Percentiles rank a stretch among this genome's conserved stretches.
These are phyloP conservation scores for Hirudo medicinalis DNA, from an alignment of 1,140 invertebrate genomes.

Conservation along the genomic window DNA sequence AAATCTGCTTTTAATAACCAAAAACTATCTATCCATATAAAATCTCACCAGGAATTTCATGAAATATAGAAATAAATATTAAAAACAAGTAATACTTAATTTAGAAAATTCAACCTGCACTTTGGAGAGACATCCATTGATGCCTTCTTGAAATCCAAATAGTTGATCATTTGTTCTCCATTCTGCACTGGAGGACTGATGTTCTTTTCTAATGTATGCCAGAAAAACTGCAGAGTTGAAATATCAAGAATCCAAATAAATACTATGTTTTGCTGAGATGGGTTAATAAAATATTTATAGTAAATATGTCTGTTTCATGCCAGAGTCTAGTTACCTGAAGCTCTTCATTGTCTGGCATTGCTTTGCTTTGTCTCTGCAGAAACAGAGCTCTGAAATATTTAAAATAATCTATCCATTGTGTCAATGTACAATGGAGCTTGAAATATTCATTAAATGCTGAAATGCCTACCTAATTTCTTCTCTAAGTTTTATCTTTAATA, in stretches of 20 bases:
- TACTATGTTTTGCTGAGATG: background rate
- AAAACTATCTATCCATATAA: background rate
- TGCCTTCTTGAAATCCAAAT: conserved; percentile 67
- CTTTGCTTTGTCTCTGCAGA: conserved; percentile 64
- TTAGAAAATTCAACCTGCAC: conserved; percentile 46
- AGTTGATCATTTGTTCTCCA: conserved; percentile 71
- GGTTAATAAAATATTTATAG: background rate
- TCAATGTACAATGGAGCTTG: background rate
- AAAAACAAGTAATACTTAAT: background rate
- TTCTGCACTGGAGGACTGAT: conserved; percentile 54
- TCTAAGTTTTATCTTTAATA: conserved; percentile 61
- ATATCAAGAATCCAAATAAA: background rate
- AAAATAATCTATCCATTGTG: conserved; percentile 14
- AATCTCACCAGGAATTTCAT: background rate
- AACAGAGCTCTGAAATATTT: conserved; percentile 53
- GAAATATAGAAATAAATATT: background rate
- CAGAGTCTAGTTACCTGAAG: conserved; percentile 49
- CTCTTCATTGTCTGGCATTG: conserved; percentile 72
- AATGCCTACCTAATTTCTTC: conserved; percentile 55
- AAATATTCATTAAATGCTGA: background rate
- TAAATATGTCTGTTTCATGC: background rate
- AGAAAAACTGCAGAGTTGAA: conserved; percentile 48
- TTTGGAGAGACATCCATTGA: conserved; percentile 52
- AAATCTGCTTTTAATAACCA: too few relatives aligned
- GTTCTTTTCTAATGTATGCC: conserved; percentile 65